phyloP scores from a whole-genome alignment of 2,888 invertebrate genomes.

The Pseudococcus viburni region DNA sequence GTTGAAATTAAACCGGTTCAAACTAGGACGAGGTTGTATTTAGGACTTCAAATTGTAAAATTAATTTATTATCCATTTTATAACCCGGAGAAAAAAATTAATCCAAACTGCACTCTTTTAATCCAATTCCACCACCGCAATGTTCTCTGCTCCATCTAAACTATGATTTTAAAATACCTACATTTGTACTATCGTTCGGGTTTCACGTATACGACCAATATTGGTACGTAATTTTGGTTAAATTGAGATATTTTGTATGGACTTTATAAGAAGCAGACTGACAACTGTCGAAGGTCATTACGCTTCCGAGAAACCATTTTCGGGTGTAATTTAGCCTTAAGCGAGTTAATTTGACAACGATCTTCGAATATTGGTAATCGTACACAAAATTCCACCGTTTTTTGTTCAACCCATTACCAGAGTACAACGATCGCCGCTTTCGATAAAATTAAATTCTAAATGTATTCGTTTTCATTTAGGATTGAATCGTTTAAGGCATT shows the following conservation, averaged over 20 bases:
- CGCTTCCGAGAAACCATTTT: slow-evolving; percentile 15
- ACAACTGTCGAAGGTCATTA: slow-evolving; percentile 43
- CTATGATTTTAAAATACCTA: not conserved
- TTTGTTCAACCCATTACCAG: not conserved
- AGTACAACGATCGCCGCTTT: not conserved
- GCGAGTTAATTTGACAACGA: slow-evolving; percentile 44
- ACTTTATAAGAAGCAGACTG: slow-evolving; percentile 9
- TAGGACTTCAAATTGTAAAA: slow-evolving; percentile 45
- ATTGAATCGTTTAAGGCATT: not conserved
- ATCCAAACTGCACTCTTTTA: slow-evolving; percentile 30
- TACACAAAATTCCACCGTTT: slow-evolving; percentile 14
- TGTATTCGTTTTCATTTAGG: not conserved
- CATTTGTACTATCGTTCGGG: not conserved
- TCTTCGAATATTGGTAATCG: not conserved
- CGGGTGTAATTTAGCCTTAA: slow-evolving; percentile 21
- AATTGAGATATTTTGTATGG: slow-evolving; percentile 19
- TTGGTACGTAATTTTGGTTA: not conserved
- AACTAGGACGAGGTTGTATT: slow-evolving; percentile 49
- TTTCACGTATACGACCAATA: slow-evolving; percentile 7
- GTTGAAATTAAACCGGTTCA: slow-evolving; percentile 30
- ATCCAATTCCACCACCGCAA: slow-evolving; percentile 32
- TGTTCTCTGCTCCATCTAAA: not conserved
- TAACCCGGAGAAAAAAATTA: slow-evolving; percentile 41
- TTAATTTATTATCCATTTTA: slow-evolving; percentile 45
- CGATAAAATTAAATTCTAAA: not conserved